These are phyloP conservation scores for Cantharis lateralis DNA, from an alignment of 2,888 invertebrate species.

Conservation along the genomic window DNA sequence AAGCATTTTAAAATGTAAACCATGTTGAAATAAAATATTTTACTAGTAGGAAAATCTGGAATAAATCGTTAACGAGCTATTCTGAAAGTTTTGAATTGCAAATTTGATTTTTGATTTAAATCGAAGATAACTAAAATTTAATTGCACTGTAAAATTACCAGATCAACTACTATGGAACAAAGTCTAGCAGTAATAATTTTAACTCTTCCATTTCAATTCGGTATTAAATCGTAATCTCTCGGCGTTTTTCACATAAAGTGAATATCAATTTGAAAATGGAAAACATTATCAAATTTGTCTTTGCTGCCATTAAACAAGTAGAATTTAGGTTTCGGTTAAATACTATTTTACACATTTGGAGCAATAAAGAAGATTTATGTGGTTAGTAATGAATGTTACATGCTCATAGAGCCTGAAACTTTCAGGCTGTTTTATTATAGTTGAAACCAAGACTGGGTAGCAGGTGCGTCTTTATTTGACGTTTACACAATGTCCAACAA, in stretches of 20 bases:
- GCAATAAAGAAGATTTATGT: slow-evolving; percentile 40
- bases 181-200: neutral
- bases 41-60: neutral
- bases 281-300: slow-evolving; percentile 23
- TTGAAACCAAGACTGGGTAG: slow-evolving; percentile 43
- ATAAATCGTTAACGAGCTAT: slow-evolving; percentile 1
- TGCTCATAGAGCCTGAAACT: slow-evolving; percentile 31
- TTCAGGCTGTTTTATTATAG: slow-evolving; percentile 35
- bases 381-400: slow-evolving; percentile 38
- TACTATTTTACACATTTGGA: slow-evolving; percentile 34
- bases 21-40: neutral
- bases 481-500: slow-evolving; percentile 45
- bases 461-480: slow-evolving; percentile 44
- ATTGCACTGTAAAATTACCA: neutral
- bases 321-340: slow-evolving; percentile 24
- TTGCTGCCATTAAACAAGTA: slow-evolving; percentile 15
- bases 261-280: slow-evolving; percentile 4
- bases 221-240: neutral
- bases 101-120: neutral
- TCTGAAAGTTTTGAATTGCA: neutral
- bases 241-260: neutral
- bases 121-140: neutral
- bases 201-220: neutral
- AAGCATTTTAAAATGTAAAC: neutral
- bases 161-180: neutral